These are phyloP conservation scores for Intellagama lesueurii DNA, from an alignment of 2,797 vertebrate species.

Conservation along the genomic window DNA sequence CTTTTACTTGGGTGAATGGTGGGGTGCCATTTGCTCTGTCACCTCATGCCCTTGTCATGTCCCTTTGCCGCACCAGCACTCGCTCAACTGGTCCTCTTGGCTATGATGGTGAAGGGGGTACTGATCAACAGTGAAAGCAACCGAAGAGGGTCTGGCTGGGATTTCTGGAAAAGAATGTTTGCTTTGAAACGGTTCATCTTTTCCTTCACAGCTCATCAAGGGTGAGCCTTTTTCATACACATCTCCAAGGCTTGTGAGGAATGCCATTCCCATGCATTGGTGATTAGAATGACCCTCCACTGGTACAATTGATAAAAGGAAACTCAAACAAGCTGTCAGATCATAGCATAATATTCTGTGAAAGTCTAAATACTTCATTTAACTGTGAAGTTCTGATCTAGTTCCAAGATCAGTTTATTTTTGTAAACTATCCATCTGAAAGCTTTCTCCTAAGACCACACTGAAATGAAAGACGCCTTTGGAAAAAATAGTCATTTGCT, in stretches of 20 bases:
- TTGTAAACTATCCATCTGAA: slow-evolving; percentile 39
- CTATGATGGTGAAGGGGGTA: slow-evolving; percentile 55
- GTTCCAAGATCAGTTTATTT: slow-evolving; percentile 63
- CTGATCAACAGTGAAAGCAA: slow-evolving; percentile 64
- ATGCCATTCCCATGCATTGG: slow-evolving; percentile 44
- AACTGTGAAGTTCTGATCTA: slow-evolving; percentile 67
- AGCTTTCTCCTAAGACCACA: slow-evolving; percentile 49
- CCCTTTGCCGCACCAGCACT: no score
- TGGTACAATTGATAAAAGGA: slow-evolving; percentile 73
- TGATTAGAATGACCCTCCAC: slow-evolving; percentile 71
- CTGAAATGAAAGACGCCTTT: slow-evolving; percentile 2
- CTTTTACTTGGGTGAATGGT: background rate
- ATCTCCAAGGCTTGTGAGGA: slow-evolving; percentile 69
- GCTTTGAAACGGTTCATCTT: slow-evolving; percentile 76
- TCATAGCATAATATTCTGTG: slow-evolving; percentile 65
- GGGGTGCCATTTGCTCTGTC: background rate
- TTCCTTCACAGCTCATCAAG: slow-evolving; percentile 77
- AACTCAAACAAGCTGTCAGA: slow-evolving; percentile 71
- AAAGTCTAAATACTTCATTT: slow-evolving; percentile 71
- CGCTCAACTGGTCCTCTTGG: background rate
- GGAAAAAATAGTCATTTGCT: background rate
- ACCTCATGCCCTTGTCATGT: no score
- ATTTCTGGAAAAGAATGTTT: slow-evolving; percentile 73
- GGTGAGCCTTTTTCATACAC: slow-evolving; percentile 67
- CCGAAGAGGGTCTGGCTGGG: slow-evolving; percentile 69